Evolutionary conservation across 1,140 invertebrate species (phyloP).

Genomic region (Brachionus koreanus): DNA sequence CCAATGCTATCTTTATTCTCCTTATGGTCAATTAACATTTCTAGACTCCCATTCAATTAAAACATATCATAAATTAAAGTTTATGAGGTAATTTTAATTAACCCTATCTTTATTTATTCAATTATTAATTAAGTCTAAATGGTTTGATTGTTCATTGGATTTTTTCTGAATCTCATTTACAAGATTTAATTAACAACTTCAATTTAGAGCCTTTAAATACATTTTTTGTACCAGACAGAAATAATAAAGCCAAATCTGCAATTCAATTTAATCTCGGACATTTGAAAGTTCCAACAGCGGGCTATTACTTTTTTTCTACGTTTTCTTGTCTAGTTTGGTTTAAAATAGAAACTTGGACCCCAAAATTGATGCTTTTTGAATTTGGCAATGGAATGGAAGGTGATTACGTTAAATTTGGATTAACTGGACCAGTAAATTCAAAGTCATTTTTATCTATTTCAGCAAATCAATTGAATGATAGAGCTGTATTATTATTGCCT

Average conservation of each 20-base stretch:
- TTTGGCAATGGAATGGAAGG: not conserved
- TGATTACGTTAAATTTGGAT: not conserved
- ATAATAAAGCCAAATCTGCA: not conserved
- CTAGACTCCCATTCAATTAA: not conserved
- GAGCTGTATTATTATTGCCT: not conserved
- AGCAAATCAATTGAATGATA: not conserved
- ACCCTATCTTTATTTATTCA: not conserved
- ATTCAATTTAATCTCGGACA: not conserved
- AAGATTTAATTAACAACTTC: not conserved
- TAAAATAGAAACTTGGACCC: not conserved
- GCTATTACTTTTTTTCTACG: not conserved
- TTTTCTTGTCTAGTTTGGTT: not conserved
- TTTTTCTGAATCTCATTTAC: not conserved
- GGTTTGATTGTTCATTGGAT: constrained; percentile 8
- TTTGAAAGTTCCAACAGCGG: not conserved
- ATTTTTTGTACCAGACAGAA: not conserved
- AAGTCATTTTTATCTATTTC: not conserved
- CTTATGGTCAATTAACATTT: not conserved
- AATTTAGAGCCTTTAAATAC: not conserved
- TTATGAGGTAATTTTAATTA: not conserved
- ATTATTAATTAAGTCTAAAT: not conserved
- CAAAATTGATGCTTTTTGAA: not conserved
- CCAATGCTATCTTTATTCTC: not conserved
- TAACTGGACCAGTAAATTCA: not conserved
- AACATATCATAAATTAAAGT: not conserved